A percentile compares a stretch with the other conserved stretches of the same genome.
Conservation (phyloP, 1,140 invertebrate species). For the Nymphalis io region DNA sequence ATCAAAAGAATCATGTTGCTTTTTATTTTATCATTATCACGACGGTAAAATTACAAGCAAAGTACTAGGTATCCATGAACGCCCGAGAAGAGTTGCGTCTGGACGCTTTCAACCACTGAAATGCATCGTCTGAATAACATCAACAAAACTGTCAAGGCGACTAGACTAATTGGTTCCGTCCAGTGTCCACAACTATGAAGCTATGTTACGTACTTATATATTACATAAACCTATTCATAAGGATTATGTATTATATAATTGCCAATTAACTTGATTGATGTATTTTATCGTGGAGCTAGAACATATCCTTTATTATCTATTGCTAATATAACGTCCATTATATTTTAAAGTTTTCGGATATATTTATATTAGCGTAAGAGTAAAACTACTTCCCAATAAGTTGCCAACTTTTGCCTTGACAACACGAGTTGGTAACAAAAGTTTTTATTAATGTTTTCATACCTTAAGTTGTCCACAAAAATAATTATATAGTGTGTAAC, state of each 20-base stretch:
- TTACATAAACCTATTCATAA: no score
- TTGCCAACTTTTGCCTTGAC: no score
- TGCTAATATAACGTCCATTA: no score
- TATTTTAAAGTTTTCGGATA: no score
- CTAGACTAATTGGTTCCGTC: conserved; percentile 19
- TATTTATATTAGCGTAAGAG: no score
- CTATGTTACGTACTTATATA: conserved; percentile 3
- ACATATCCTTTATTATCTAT: no score
- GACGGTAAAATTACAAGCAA: conserved; percentile 11
- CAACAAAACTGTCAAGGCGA: conserved; percentile 11
- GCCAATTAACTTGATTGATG: conserved; percentile 6
- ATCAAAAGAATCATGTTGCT: background rate
- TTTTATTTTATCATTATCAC: conserved; percentile 6
- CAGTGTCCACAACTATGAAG: background rate
- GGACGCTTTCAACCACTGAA: conserved; percentile 8
- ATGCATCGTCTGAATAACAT: conserved; percentile 15
- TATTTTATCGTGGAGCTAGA: background rate
- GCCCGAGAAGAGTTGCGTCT: conserved; percentile 2
- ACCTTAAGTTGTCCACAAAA: no score
- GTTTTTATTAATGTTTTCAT: no score
- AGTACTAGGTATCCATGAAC: background rate
- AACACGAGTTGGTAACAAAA: no score
- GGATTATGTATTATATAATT: conserved; percentile 10
- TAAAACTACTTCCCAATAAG: no score
- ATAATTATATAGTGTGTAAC: no score